These are phyloP conservation scores for Stenoptilia bipunctidactyla DNA, from an alignment of 2,888 invertebrate genomes.

Conservation along the genomic window DNA sequence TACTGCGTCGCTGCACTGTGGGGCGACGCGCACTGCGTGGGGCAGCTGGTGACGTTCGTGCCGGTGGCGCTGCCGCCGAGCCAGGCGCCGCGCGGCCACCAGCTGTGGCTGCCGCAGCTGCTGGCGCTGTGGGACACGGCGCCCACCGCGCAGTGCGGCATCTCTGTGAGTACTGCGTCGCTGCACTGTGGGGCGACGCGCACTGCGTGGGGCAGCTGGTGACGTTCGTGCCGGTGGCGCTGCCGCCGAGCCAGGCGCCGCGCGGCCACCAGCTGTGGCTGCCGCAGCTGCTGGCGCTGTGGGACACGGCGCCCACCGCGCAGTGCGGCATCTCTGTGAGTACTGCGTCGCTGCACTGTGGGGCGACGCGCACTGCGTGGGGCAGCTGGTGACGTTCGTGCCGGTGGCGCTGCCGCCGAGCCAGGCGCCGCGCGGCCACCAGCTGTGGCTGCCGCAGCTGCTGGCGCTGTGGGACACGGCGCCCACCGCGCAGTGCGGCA, in stretches of 20 bases:
- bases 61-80: slow-evolving; percentile 87
- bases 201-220: slow-evolving; percentile 82
- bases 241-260: slow-evolving; percentile 92
- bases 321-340: slow-evolving; percentile 68
- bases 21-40: slow-evolving; percentile 83
- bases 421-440: slow-evolving; percentile 88
- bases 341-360: slow-evolving; percentile 79
- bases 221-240: slow-evolving; percentile 80
- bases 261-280: slow-evolving; percentile 83
- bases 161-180: slow-evolving; percentile 72
- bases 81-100: slow-evolving; percentile 88
- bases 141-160: slow-evolving; percentile 76
- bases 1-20: slow-evolving; percentile 79
- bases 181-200: slow-evolving; percentile 81
- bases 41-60: slow-evolving; percentile 77
- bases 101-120: slow-evolving; percentile 80
- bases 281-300: slow-evolving; percentile 78
- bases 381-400: slow-evolving; percentile 77
- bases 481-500: slow-evolving; percentile 76
- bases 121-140: slow-evolving; percentile 85
- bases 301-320: slow-evolving; percentile 85
- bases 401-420: slow-evolving; percentile 87
- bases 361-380: slow-evolving; percentile 83
- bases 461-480: slow-evolving; percentile 85
- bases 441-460: slow-evolving; percentile 80